Base-by-base conservation (phyloP, 2,888 invertebrate genomes). In the Pyrgus malvae region DNA sequence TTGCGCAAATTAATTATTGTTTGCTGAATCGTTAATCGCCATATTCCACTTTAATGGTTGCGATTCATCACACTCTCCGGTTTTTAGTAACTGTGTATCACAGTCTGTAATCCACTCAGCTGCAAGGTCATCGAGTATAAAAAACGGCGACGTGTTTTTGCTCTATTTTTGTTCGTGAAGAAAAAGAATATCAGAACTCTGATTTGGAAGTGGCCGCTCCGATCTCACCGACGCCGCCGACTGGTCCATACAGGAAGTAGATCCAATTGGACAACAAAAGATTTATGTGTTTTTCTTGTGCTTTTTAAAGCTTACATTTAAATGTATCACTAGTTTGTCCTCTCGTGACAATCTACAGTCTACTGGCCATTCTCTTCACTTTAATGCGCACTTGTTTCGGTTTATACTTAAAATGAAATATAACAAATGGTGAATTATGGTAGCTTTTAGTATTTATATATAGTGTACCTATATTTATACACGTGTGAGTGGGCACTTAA, bases 191-290 rank as follows among this genome's bases (percentile, higher is more conserved):
- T 81, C 81, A 76, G 80, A 80, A 82, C 80, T 80, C 82, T 80
- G 79, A 84, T 88, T 88, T 88, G 88, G 89, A 82, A 84, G 83
- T 81, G 75, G 73, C 78, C 60, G 58, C 57, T 59, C 27, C 51
- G 51, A 59, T 55, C 50, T 53, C 58, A 57, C 56, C 58, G 66
- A 63, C 62, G 68, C 57, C 53, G 67, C 68, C 72, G 74, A 87
- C 88, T 80, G 81, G 89, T 82, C 81, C 68, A 68, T 81, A 73
- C 89, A 89, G 90, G 90, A 90, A 90, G 86, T 85, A 69, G 70
- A 78, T 70, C 72, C 78, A 69, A 83, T 82, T 80, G 78, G 76
- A 83, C 88, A 80, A 86, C 82, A 80, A 82, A 68, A 83, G 88
- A 89, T 87, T 89, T 88, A 89, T 83, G 79, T 75, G 75, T 78